Evolutionary conservation across 2,113 vertebrate species (phyloP), one percentile per base, ranked within the genome.

Genomic region (Scytalopus superciliaris): DNA sequence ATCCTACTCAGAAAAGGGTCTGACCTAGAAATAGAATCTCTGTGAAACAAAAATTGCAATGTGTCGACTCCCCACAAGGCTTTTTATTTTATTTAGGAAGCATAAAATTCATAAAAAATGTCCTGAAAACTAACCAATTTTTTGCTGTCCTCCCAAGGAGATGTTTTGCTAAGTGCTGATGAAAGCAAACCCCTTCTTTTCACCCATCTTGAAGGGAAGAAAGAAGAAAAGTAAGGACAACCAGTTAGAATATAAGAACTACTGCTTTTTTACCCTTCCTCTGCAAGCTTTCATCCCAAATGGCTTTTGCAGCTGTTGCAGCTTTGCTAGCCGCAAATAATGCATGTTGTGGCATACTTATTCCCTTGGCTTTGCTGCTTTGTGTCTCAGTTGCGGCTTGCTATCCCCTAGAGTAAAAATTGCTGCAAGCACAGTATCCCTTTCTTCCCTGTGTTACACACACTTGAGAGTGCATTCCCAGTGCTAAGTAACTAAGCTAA

Each of bases 261-360:
- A 35, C 12, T 83, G 6, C 10, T 50, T 85, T 93, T 80, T 83
- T 22, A 59, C 19, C 10, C 7, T 55, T 90, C 15, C 8, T 73
- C 57, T 84, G 19, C 16, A 33, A 14, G 9, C 21, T 75, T 86
- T 82, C 19, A 14, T 90, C 92, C 33, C 56, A 52, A 19, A 64
- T 40, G 33, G 6, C 10, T 74, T 70, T 63, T 59, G 37, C 31
- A 62, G 31, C 19, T 87, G 23, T 52, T 70, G 31, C 59, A 79
- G 52, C 19, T n/a, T 67, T 68, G 16, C 24, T 75, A 37, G 39
- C 52, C 27, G 22, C 66, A 44, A 59, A 30, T 30, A 70, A 5
- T 1, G 1, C 52, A 37, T 3, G 2, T 7, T 69, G 35, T 1
- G 1, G 4, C 31, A 24, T 1, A 0, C 8, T 82, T 78, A 39